Conservation (phyloP, 2,113 vertebrate genomes). For the Urocitellus parryii region DNA sequence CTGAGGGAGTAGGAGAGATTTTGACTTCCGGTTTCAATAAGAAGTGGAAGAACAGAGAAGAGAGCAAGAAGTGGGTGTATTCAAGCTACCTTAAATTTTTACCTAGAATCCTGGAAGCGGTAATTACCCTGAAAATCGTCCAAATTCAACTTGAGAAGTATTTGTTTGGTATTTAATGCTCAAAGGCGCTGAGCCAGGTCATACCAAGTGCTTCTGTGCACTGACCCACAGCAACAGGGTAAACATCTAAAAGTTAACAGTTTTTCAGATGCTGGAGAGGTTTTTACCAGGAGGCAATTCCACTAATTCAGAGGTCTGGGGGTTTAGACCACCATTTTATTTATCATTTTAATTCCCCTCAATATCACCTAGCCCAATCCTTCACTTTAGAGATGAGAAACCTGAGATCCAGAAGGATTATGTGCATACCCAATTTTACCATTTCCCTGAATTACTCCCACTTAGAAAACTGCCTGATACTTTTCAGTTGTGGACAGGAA, state of each 20-base stretch:
- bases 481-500: not conserved
- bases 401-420: not conserved
- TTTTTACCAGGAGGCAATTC: not conserved
- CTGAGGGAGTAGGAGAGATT: not conserved
- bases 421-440: not conserved
- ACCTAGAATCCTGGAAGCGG: not conserved
- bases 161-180: too few relatives aligned
- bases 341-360: too few relatives aligned
- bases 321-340: not conserved
- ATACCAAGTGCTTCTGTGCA: fast-evolving
- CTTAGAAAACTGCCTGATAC: not conserved
- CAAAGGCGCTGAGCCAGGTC: not conserved
- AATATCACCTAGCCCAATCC: not conserved
- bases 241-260: not conserved
- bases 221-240: fast-evolving
- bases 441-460: not conserved
- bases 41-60: not conserved
- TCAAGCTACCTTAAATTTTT: not conserved
- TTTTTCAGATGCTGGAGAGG: not conserved
- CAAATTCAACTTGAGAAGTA: not conserved
- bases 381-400: not conserved
- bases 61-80: not conserved
- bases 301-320: not conserved
- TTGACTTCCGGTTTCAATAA: not conserved
- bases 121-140: not conserved